Percentiles rank a stretch among this genome's conserved stretches.
Evolutionary conservation across 2,888 invertebrate species (phyloP).

Genomic region (Strigamia maritima): DNA sequence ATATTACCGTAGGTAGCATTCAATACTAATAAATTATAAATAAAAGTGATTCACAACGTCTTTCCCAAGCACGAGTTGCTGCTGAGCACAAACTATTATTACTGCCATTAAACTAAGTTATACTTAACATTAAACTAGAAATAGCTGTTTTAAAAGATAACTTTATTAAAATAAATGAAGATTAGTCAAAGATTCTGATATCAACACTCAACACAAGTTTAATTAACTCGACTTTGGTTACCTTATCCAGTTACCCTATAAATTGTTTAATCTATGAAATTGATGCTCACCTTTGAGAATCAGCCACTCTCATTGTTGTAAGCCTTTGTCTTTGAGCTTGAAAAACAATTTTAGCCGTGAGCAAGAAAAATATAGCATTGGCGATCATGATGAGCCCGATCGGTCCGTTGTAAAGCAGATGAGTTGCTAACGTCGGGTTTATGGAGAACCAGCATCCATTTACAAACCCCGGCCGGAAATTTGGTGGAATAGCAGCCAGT

Average conservation of each 20-base stretch:
- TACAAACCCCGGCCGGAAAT: not conserved
- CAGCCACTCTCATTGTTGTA: not conserved
- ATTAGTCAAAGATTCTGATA: no score
- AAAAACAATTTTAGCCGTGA: constrained; percentile 30
- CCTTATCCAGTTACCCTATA: no score
- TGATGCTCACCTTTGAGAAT: constrained; percentile 1
- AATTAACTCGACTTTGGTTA: no score
- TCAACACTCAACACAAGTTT: no score
- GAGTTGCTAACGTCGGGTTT: not conserved
- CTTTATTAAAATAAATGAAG: no score
- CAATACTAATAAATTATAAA: not conserved
- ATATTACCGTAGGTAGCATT: not conserved
- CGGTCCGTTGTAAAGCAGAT: constrained; percentile 18
- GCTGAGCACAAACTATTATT: no score
- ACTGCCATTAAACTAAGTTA: no score
- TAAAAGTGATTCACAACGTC: no score
- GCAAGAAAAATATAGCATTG: constrained; percentile 34
- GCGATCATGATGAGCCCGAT: constrained; percentile 15
- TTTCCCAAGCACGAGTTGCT: no score
- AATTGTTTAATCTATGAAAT: not conserved
- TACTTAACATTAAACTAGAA: no score
- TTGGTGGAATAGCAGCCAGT: not conserved
- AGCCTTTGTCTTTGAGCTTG: constrained; percentile 16
- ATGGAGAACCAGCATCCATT: constrained; percentile 25
- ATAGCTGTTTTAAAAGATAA: no score